These are phyloP conservation scores for Amazona guildingii DNA, from an alignment of 2,113 vertebrate genomes.

Conservation along the genomic window DNA sequence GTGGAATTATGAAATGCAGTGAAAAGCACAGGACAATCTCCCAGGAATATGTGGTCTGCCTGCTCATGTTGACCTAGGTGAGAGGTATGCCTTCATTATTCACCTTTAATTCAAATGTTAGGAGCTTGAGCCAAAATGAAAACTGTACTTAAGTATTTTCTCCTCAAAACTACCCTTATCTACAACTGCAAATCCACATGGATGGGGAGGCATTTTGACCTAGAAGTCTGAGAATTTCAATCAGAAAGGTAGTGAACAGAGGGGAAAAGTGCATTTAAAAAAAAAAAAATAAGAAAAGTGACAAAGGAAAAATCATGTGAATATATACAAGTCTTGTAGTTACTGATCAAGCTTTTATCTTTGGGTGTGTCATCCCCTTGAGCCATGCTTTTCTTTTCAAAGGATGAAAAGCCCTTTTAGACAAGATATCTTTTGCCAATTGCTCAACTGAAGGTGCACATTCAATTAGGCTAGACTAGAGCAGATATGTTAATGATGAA, in stretches of 20 bases:
- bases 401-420: neutral
- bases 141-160: neutral
- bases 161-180: neutral
- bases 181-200: neutral
- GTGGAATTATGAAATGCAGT: neutral
- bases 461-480: neutral
- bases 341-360: neutral
- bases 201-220: neutral
- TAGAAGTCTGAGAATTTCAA: neutral
- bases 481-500: neutral
- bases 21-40: neutral
- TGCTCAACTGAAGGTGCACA: neutral
- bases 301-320: neutral
- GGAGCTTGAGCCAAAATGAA: neutral
- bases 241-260: neutral
- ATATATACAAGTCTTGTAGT: neutral
- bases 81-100: rapidly evolving
- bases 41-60: rapidly evolving
- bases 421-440: neutral
- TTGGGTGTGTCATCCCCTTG: neutral
- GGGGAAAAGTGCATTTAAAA: neutral
- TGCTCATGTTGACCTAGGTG: neutral
- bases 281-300: neutral
- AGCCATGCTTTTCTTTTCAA: neutral
- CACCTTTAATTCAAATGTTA: neutral